Percentiles rank a stretch among this genome's conserved stretches.
phyloP scores from a whole-genome alignment of 2,888 invertebrate species.

The Cosmia trapezina region DNA sequence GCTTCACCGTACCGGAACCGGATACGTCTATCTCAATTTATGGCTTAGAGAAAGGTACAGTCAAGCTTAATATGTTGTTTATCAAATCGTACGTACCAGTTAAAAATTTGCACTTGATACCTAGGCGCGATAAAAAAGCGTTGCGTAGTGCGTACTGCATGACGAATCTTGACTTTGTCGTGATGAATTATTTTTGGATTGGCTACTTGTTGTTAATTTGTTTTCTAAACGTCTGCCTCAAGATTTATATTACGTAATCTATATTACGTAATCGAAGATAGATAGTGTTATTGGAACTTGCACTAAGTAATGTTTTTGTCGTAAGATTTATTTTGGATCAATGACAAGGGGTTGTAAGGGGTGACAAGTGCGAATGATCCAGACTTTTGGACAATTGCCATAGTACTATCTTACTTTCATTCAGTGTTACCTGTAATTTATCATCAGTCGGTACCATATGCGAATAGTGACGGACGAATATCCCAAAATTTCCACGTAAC shows the following conservation, averaged over 20 bases:
- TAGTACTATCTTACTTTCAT: constrained; percentile 41
- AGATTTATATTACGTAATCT: constrained; percentile 31
- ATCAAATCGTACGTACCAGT: constrained; percentile 2
- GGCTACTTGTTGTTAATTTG: constrained; percentile 20
- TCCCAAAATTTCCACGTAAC: constrained; percentile 39
- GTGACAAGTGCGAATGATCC: constrained; percentile 41
- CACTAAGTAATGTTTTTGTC: constrained; percentile 11
- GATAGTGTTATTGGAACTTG: constrained; percentile 12
- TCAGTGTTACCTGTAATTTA: constrained; percentile 52
- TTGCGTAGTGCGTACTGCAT: constrained; percentile 37
- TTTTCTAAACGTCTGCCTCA: constrained; percentile 23
- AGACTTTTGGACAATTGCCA: constrained; percentile 54
- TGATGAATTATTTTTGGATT: constrained; percentile 46
- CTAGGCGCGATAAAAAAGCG: constrained; percentile 28
- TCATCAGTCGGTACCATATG: constrained; percentile 25
- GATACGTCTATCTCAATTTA: no score
- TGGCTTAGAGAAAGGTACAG: no score
- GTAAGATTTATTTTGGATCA: constrained; percentile 44
- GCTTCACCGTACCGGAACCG: no score
- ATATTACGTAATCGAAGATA: constrained; percentile 31
- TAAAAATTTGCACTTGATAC: constrained; percentile 32
- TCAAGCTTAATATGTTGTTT: constrained; percentile 27
- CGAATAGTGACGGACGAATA: constrained; percentile 28
- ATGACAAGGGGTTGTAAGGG: constrained; percentile 21
- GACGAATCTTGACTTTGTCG: constrained; percentile 50